These are phyloP conservation scores for Ophioderma brevispina DNA, from an alignment of 35 echinoderm and acorn worm species.

Conservation along the genomic window DNA sequence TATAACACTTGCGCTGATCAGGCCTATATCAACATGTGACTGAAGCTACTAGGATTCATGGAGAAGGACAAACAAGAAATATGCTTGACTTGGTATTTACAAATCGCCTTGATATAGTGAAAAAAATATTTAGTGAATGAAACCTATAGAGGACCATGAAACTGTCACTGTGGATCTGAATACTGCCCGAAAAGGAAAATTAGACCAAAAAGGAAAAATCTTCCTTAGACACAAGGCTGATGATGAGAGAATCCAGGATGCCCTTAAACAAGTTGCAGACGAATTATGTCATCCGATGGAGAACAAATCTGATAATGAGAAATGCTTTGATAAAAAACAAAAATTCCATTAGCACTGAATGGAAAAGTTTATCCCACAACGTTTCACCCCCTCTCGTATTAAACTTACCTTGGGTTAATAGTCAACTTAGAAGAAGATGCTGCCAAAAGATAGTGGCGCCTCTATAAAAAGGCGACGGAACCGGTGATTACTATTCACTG, in stretches of 20 bases:
- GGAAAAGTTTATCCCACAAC: constrained; percentile 8
- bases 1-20: no score
- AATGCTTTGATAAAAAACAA: constrained; percentile 8
- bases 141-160: neutral
- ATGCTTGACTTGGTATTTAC: constrained; percentile 17
- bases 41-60: no score
- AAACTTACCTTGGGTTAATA: constrained; percentile 43
- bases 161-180: neutral
- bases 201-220: neutral
- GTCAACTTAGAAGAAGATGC: neutral
- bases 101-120: neutral
- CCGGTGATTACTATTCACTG: neutral
- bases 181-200: neutral
- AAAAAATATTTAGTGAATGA: neutral
- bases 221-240: neutral
- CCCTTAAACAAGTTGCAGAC: neutral
- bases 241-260: neutral
- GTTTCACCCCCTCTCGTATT: neutral
- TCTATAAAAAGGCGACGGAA: constrained; percentile 4
- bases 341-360: constrained; percentile 21
- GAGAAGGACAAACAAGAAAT: no score
- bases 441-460: constrained; percentile 2
- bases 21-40: no score
- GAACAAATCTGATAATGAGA: neutral
- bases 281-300: neutral